Evolutionary conservation across 2,113 vertebrate species (phyloP).

Genomic region (Alectura lathami): DNA sequence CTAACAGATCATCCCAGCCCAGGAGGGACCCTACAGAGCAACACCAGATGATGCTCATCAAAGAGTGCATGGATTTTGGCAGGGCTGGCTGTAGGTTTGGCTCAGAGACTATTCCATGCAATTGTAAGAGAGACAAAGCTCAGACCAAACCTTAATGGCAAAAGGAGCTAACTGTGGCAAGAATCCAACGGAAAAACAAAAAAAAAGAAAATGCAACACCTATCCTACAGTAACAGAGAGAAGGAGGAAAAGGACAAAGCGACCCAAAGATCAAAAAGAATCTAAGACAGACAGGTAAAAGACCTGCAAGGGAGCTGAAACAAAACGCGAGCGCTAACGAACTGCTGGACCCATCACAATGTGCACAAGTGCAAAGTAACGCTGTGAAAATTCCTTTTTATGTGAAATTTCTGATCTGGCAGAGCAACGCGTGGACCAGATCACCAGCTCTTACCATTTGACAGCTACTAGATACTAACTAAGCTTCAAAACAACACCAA

Average conservation of each 20-base stretch:
- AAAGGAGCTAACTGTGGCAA: not conserved
- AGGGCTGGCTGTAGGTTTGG: not conserved
- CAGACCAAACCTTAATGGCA: not conserved
- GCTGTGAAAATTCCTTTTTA: not conserved
- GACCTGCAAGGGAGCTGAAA: not conserved
- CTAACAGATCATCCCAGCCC: not conserved
- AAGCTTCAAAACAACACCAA: conserved; percentile 1
- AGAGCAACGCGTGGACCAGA: not conserved
- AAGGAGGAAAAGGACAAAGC: not conserved
- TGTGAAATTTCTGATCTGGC: not conserved
- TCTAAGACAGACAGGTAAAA: not conserved
- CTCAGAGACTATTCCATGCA: not conserved
- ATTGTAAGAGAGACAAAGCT: not conserved
- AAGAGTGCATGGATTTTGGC: not conserved
- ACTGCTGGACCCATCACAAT: not conserved
- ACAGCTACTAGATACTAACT: not conserved
- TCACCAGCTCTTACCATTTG: not conserved
- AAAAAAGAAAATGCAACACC: not conserved
- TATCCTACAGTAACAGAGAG: not conserved
- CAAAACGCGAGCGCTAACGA: not conserved
- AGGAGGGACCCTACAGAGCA: not conserved
- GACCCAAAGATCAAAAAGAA: not conserved
- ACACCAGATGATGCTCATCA: not conserved
- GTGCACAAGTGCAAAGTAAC: not conserved
- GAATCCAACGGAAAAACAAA: not conserved